Evolutionary conservation across 1,140 invertebrate genomes (phyloP), one percentile per base, ranked within the genome.

Genomic region (Glossosoma conforme): DNA sequence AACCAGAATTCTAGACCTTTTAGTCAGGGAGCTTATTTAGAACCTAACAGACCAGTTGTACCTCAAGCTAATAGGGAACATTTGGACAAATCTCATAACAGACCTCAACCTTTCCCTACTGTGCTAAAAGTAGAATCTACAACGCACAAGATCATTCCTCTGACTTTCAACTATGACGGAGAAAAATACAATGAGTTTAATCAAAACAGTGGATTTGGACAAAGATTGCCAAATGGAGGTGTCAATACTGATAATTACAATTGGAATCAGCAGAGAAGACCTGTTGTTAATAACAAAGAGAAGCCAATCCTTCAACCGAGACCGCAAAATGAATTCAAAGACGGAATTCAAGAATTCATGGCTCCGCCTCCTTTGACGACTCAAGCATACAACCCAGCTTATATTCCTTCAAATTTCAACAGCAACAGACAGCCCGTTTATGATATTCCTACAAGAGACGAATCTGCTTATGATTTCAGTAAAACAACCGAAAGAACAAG

Each of bases 401-500:
- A 63, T 41, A 61, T 73, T 42, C 67, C 68, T 33, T 62, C 67
- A 22, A 68, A 67, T 40, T 64, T 62, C 28, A 63, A 60, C 38
- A 55, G 41, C 14, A 60, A 62, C 18, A 54, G 62, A 41, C 72
- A 74, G 60, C 68, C 66, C 30, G 66, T 65, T 14, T 75, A 74
- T 55, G 64, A 74, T 47, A 74, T 73, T 52, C 69, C 70, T 17
- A 62, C 67, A 5, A 65, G 63, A 62, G 69, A 74, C 51, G 65
- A 68, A 45, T 66, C 61, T 28, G 57, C 30, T 44, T 17, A 68
- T 38, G 63, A 68, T 60, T 63, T 61, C 21, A 41, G 62, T 17
- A 69, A 63, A 41, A 41, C 35, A 20, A 65, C 47, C 24, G n/a
- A 24, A 30, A 40, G 21, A 24, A 42, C 48, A 10, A 25, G 19